Evolutionary conservation across 2,888 invertebrate species (phyloP), one percentile per base, ranked within the genome.

Genomic region (Drosophila conformis): DNA sequence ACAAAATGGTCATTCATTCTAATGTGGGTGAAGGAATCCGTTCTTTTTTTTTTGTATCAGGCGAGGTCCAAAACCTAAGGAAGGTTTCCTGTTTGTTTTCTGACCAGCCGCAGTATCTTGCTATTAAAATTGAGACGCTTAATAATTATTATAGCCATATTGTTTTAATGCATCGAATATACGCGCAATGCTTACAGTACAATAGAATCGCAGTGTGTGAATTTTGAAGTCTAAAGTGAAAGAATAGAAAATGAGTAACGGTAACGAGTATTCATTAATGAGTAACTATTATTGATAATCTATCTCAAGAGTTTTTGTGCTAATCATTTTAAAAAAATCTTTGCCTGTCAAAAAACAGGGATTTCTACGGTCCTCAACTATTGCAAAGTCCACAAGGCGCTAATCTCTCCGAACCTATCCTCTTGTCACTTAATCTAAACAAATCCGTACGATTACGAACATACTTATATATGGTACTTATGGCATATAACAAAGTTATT

Each of bases 251-350:
- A 7, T 46, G 21, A 42, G 3, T 13, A 10, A 40, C 5, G n/a
- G n/a, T n/a, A 40, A n/a, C 40, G 5, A n/a, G 11, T n/a, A n/a
- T 2, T 1, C n/a, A 40, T 11, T 40, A n/a, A 29, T 29, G 29
- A 29, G 2, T 25, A 36, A 18, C 11, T 6, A 4, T 11, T 11
- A 25, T 25, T 29, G 5, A 18, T 68, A 40, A 31, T 35, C 21
- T 51, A 11, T n/a, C 11, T 13, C 5, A 46, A 36, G 7, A 36
- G 8, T 10, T 36, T 33, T 4, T 4, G 13, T 2, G 21, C 7
- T 49, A 38, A 75, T 57, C 60, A 60, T 33, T 31, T 42, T 1
- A 0, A 25, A 48, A 15, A 48, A 59, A 58, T 59, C 29, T 27
- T 35, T 31, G 31, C 10, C n/a, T 31, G 6, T 18, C 4, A 48